Base-by-base conservation (phyloP, 2,113 vertebrate genomes). In the Saguinus imperator region DNA sequence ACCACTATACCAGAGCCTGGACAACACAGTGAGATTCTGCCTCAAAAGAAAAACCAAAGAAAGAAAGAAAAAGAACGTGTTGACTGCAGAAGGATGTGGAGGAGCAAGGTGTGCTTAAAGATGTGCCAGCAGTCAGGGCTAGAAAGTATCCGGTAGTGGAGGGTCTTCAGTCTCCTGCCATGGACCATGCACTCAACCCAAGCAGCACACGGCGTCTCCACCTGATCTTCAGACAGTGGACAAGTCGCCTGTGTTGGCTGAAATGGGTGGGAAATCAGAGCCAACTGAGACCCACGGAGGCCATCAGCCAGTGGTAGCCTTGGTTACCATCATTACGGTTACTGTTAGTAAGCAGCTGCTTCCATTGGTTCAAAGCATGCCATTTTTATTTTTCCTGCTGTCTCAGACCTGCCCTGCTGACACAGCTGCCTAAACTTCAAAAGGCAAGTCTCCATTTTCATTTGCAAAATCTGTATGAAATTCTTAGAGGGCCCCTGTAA, bases 391-490 rank as follows among this genome's bases (percentile, higher is more conserved):
- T 91, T 94, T 87, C 70, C 92, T 96, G 73, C 86, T 93, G 84
- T 91, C 89, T 70, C 89, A 95, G 97, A 93, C 93, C 91, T 97
- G 96, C 89, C 76, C 95, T 97, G 96, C 97, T 96, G 97, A 97
- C 94, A 95, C 96, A 95, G 97, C 97, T 95, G 92, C 96, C 94
- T 90, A 9, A 81, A 97, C 92, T 97, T 98, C 96, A 98, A 97
- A 97, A 68, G 89, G 81, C 95, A 94, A 94, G 92, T 80, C 96
- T 94, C 90, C 84, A 88, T 96, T 96, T 97, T 97, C 96, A 97
- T 97, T 94, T 95, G 97, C 94, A 97, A 95, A 97, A 97, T 97
- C 94, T 94, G 96, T 96, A 97, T 95, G 95, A 97, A 97, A 97
- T 97, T 98, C 97, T 97, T 96, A 84, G 80, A 96, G 97, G 97